These are phyloP conservation scores for Xestobium rufovillosum DNA, from an alignment of 2,888 invertebrate genomes.

Conservation along the genomic window DNA sequence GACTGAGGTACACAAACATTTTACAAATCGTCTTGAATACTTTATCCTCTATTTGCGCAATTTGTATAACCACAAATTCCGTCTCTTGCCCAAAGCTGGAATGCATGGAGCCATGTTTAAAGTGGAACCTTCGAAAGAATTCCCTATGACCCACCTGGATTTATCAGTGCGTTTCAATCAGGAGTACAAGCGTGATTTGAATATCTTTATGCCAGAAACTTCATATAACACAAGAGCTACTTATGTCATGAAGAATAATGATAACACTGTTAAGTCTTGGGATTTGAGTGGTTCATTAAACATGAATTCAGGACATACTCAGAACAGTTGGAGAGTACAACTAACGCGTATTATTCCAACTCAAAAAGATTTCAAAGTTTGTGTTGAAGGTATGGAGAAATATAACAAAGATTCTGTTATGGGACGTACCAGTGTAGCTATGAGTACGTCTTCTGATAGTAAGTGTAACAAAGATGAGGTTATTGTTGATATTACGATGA, in stretches of 20 bases:
- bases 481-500: slow-evolving; percentile 31
- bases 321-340: slow-evolving; percentile 30
- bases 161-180: slow-evolving; percentile 29
- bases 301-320: slow-evolving; percentile 31
- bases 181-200: slow-evolving; percentile 23
- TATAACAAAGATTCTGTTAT: slow-evolving; percentile 32
- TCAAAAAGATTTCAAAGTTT: slow-evolving; percentile 36
- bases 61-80: slow-evolving; percentile 8
- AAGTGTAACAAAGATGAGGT: slow-evolving; percentile 35
- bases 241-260: slow-evolving; percentile 33
- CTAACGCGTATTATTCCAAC: slow-evolving; percentile 34
- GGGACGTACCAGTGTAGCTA: slow-evolving; percentile 31
- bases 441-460: slow-evolving; percentile 32
- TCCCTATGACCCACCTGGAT: slow-evolving; percentile 34
- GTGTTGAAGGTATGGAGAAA: slow-evolving; percentile 35
- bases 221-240: slow-evolving; percentile 31
- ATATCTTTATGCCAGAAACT: slow-evolving; percentile 21
- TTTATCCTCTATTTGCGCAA: slow-evolving; percentile 14
- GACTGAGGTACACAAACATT: no score
- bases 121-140: slow-evolving; percentile 19
- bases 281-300: slow-evolving; percentile 33
- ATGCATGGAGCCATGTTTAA: slow-evolving; percentile 20
- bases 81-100: slow-evolving; percentile 18
- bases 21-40: slow-evolving; percentile 15
- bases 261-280: slow-evolving; percentile 33